Evolutionary conservation across 2,113 vertebrate genomes (phyloP).

Genomic region (Oriolus oriolus): DNA sequence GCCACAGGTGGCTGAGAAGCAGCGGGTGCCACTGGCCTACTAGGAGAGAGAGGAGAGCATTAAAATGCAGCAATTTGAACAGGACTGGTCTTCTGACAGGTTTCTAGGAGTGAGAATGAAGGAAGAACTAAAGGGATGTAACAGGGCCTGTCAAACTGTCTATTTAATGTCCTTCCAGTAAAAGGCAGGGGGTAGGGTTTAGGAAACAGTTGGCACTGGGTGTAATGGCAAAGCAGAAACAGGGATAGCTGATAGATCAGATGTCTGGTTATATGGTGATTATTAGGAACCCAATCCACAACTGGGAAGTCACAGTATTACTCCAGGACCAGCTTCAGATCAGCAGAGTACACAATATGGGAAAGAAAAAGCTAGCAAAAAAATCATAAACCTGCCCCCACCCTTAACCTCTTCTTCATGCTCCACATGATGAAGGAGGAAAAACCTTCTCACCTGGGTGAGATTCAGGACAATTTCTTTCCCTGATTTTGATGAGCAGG

Average conservation of each 20-base stretch:
- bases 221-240: neutral
- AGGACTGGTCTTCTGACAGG: neutral
- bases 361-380: neutral
- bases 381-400: neutral
- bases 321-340: neutral
- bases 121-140: neutral
- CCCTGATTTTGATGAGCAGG: neutral
- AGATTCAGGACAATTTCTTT: neutral
- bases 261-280: fast-evolving
- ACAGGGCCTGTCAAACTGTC: neutral
- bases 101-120: neutral
- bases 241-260: neutral
- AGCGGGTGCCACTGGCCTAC: neutral
- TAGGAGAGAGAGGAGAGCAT: neutral
- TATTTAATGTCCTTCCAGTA: neutral
- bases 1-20: neutral
- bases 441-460: neutral
- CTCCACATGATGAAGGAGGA: neutral
- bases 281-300: neutral
- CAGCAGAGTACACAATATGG: neutral
- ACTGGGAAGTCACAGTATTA: neutral
- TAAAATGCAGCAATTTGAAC: neutral
- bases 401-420: neutral
- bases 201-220: neutral
- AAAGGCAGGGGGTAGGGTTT: neutral